These are phyloP conservation scores for Brachyrhaphis roseni DNA, from an alignment of 2,797 vertebrate species.

Conservation along the genomic window DNA sequence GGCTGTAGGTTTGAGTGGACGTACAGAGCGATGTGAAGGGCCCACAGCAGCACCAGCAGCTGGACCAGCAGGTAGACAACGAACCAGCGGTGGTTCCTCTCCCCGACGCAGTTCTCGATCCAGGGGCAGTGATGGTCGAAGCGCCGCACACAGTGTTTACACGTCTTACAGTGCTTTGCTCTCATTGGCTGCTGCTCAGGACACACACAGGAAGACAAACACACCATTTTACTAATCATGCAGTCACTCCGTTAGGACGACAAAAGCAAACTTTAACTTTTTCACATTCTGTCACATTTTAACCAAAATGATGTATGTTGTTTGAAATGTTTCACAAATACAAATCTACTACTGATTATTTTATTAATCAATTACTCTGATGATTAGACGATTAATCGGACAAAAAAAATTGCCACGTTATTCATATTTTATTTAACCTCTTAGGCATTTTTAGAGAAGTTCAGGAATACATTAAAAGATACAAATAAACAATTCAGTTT, in stretches of 20 bases:
- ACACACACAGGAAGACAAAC: slow-evolving; percentile 1
- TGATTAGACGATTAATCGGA: no score
- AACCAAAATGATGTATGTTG: not conserved
- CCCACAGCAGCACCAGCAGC: slow-evolving; percentile 89
- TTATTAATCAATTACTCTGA: no score
- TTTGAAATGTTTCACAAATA: not conserved
- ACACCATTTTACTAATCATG: not conserved
- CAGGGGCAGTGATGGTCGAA: slow-evolving; percentile 97
- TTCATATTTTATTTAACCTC: no score
- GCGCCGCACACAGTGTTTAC: slow-evolving; percentile 90
- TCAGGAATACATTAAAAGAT: no score
- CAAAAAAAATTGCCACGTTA: no score
- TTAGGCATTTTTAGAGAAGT: no score
- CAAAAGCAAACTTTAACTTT: not conserved
- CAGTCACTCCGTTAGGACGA: not conserved
- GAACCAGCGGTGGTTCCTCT: slow-evolving; percentile 93
- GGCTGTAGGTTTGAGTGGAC: slow-evolving; percentile 39
- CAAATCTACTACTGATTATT: not conserved
- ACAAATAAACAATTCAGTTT: no score
- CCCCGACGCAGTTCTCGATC: slow-evolving; percentile 96
- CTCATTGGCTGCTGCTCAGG: slow-evolving; percentile 90
- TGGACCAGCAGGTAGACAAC: slow-evolving; percentile 87
- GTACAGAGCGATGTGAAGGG: slow-evolving; percentile 86
- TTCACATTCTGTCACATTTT: not conserved
- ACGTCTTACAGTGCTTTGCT: slow-evolving; percentile 90